Percentiles rank a stretch among this genome's conserved stretches.
Evolutionary conservation across 2,113 vertebrate genomes (phyloP).

Genomic region (Nerophis ophidion): DNA sequence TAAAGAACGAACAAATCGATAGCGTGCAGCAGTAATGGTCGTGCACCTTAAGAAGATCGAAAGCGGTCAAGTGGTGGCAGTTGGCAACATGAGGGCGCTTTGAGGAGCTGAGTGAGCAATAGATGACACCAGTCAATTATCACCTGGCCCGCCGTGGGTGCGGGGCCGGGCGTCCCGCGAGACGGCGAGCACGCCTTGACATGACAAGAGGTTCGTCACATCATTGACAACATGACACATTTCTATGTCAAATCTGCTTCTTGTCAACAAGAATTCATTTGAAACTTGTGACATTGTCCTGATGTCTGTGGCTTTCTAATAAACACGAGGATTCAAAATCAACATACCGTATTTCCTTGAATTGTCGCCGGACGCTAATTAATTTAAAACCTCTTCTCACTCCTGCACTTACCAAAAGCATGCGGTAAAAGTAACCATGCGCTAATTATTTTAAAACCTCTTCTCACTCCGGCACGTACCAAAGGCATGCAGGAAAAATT

Average conservation of each 20-base stretch:
- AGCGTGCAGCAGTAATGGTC: background rate
- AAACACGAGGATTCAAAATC: background rate
- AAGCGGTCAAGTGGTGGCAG: constrained; percentile 27
- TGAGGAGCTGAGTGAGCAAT: constrained; percentile 56
- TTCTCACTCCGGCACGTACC: no score
- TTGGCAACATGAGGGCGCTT: constrained; percentile 35
- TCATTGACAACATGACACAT: background rate
- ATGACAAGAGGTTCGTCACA: background rate
- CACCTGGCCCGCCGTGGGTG: constrained; percentile 44
- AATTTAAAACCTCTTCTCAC: no score
- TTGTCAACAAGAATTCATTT: constrained; percentile 17
- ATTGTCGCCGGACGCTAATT: no score
- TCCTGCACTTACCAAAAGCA: no score
- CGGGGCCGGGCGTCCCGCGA: constrained; percentile 11
- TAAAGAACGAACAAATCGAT: no score
- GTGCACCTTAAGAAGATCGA: background rate
- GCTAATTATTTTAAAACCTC: no score
- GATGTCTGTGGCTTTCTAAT: background rate
- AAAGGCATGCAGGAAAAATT: no score
- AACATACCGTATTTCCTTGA: no score
- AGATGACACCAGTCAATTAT: constrained; percentile 69
- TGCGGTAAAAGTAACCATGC: no score
- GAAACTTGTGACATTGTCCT: background rate
- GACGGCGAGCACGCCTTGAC: background rate
- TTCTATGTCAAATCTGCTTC: background rate